phyloP scores from a whole-genome alignment of 2,888 invertebrate genomes.

The Timandra comae region DNA sequence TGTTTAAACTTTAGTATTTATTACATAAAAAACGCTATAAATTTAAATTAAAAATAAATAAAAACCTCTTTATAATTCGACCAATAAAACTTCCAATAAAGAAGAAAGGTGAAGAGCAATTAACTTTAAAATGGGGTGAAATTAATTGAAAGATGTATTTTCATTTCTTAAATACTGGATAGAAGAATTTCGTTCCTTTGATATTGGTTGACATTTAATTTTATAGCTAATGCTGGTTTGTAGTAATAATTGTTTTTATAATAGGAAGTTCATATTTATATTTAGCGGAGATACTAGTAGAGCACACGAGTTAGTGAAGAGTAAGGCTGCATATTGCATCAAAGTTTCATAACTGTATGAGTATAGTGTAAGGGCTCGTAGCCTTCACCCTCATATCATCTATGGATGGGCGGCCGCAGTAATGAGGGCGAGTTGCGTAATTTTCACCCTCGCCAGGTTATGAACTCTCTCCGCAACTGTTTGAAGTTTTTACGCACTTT shows the following conservation, averaged over 20 bases:
- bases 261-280: too few relatives aligned
- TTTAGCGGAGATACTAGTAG: too few relatives aligned
- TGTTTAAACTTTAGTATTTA: too few relatives aligned
- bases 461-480: constrained; percentile 57
- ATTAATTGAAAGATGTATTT: constrained; percentile 23
- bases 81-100: constrained; percentile 15
- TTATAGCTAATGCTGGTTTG: too few relatives aligned
- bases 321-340: constrained; percentile 37
- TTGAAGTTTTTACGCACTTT: constrained; percentile 69
- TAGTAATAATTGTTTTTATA: too few relatives aligned
- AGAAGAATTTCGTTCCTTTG: too few relatives aligned
- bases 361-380: constrained; percentile 34
- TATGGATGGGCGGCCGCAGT: constrained; percentile 59
- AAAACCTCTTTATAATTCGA: too few relatives aligned
- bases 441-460: constrained; percentile 52
- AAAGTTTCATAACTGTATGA: constrained; percentile 25
- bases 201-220: too few relatives aligned
- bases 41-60: too few relatives aligned
- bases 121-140: constrained; percentile 21
- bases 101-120: constrained; percentile 23
- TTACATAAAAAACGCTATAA: too few relatives aligned
- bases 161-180: constrained; percentile 18
- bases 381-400: constrained; percentile 53
- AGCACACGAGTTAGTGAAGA: too few relatives aligned
- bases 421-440: constrained; percentile 70